phyloP scores from a whole-genome alignment of 1,140 invertebrate genomes.

The Pogonus chalceus region DNA sequence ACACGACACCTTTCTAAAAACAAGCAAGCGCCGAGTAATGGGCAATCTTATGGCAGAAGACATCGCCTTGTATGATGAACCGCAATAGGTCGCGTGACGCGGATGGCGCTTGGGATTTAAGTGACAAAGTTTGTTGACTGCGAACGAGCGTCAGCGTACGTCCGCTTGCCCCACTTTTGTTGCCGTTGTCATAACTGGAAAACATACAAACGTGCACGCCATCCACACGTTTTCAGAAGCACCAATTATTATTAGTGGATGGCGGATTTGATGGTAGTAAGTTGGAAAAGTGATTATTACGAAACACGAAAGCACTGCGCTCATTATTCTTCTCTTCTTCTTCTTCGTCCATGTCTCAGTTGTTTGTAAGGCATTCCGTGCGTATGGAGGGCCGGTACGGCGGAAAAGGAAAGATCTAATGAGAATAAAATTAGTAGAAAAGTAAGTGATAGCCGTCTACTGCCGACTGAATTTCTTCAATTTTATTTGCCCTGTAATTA shows the following conservation, averaged over 20 bases:
- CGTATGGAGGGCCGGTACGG: not conserved
- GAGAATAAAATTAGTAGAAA: not conserved
- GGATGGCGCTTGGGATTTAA: not conserved
- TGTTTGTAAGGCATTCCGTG: not conserved
- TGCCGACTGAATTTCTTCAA: too few relatives aligned
- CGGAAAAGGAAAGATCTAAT: not conserved
- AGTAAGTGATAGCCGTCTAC: not conserved
- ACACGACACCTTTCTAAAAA: too few relatives aligned
- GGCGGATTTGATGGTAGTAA: constrained; percentile 1
- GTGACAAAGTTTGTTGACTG: constrained; percentile 4
- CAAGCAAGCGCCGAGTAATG: too few relatives aligned
- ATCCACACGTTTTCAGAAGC: constrained; percentile 4
- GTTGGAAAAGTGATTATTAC: constrained; percentile 6
- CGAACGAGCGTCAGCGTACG: not conserved
- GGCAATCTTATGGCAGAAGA: too few relatives aligned
- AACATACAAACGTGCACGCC: too few relatives aligned
- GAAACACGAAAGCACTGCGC: not conserved
- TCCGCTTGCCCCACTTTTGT: too few relatives aligned
- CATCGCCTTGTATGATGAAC: too few relatives aligned
- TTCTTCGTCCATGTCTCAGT: not conserved
- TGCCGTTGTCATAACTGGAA: too few relatives aligned
- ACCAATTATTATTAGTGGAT: constrained; percentile 7
- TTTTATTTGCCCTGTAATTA: too few relatives aligned
- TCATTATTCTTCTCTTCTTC: not conserved
- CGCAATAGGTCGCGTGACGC: not conserved